These are phyloP conservation scores for Myotis brandtii DNA, from an alignment of 2,113 vertebrate genomes.

Conservation along the genomic window DNA sequence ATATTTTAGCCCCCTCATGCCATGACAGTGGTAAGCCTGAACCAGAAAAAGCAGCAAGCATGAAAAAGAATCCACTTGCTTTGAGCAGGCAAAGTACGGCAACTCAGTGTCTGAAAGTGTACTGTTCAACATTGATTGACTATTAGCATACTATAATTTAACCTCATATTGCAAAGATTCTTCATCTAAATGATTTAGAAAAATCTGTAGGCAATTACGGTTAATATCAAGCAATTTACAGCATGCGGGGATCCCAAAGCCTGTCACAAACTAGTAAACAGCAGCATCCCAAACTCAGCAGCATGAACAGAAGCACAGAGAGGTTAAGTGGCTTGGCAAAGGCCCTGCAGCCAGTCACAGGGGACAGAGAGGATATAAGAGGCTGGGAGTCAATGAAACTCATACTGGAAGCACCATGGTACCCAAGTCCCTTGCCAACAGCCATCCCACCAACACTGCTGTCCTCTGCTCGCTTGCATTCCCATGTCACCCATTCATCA, in stretches of 20 bases:
- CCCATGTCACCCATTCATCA: neutral
- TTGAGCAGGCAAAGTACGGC: conserved; percentile 53
- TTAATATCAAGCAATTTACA: conserved; percentile 79
- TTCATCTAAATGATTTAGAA: conserved; percentile 74
- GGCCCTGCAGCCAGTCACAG: neutral
- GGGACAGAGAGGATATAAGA: neutral
- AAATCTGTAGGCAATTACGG: conserved; percentile 78
- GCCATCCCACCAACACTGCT: neutral
- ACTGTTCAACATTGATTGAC: conserved; percentile 48
- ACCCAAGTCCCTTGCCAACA: neutral
- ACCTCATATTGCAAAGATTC: conserved; percentile 73
- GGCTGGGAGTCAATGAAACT: neutral
- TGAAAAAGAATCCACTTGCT: conserved; percentile 21
- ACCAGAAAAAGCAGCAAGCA: neutral
- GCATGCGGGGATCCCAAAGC: conserved; percentile 63
- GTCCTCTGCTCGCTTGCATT: neutral
- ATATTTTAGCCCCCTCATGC: neutral
- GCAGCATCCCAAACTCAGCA: conserved; percentile 28
- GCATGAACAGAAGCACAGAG: neutral
- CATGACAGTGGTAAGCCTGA: conserved; percentile 1
- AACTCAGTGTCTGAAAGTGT: conserved; percentile 33
- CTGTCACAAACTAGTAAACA: conserved; percentile 66
- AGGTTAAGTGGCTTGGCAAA: conserved; percentile 28
- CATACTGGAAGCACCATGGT: neutral
- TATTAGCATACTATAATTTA: conserved; percentile 70